Percentiles rank a stretch among this genome's conserved stretches.
Evolutionary conservation across 2,797 vertebrate species (phyloP).

Genomic region (Phoeniculus purpureus): DNA sequence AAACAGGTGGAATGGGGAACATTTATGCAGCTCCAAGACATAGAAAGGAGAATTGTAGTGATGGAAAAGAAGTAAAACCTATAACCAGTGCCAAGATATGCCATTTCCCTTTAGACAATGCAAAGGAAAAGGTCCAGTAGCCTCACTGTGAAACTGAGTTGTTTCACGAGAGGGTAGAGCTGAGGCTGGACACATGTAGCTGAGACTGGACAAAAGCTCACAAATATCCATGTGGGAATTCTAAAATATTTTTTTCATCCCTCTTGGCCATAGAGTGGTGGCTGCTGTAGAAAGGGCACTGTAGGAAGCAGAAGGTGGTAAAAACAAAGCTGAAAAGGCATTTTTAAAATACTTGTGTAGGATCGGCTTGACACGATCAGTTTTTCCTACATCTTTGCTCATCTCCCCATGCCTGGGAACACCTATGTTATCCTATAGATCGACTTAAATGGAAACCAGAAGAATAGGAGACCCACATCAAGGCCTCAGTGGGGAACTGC

Average conservation of each 20-base stretch:
- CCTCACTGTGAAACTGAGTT: neutral
- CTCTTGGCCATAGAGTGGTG: neutral
- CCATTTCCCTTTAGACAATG: neutral
- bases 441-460: neutral
- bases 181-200: neutral
- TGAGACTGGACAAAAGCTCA: neutral
- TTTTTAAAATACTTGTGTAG: neutral
- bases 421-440: neutral
- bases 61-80: neutral
- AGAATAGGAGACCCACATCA: neutral
- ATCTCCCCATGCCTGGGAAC: neutral
- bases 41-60: neutral
- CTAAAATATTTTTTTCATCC: neutral
- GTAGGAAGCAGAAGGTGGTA: neutral
- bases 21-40: neutral
- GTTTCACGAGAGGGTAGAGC: neutral
- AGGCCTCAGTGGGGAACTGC: neutral
- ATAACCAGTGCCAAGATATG: neutral
- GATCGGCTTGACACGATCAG: neutral
- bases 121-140: neutral
- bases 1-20: neutral
- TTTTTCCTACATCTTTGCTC: neutral
- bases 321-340: slow-evolving; percentile 6
- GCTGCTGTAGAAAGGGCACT: neutral
- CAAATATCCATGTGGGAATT: neutral